Evolutionary conservation across 2,797 vertebrate species (phyloP).

Genomic region (Siniperca obscura): DNA sequence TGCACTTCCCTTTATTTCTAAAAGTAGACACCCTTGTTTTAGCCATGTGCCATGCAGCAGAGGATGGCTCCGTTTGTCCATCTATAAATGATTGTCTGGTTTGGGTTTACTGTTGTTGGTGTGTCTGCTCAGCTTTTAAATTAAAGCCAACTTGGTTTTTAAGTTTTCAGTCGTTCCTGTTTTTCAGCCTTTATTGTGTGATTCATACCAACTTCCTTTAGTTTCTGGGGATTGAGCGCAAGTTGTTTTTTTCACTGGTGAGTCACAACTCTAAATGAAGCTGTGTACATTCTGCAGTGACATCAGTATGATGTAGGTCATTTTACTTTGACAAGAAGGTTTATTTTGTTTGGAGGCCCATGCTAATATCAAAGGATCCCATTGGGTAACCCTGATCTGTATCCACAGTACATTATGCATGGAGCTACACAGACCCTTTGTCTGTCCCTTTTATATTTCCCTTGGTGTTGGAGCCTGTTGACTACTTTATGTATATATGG

Average conservation of each 20-base stretch:
- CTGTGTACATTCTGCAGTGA: slow-evolving; percentile 5
- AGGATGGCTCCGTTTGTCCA: neutral
- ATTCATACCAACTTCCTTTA: slow-evolving; percentile 29
- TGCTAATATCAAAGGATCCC: neutral
- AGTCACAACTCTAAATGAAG: slow-evolving; percentile 18
- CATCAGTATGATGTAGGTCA: neutral
- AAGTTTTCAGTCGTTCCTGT: slow-evolving; percentile 27
- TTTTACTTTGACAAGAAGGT: neutral
- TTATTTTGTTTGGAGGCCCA: neutral
- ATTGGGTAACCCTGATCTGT: slow-evolving; percentile 10
- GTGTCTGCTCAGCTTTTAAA: slow-evolving; percentile 1
- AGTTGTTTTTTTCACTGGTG: neutral
- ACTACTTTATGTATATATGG: slow-evolving; percentile 61
- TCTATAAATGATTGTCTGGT: slow-evolving; percentile 1
- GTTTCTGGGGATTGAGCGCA: no score
- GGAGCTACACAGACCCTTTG: slow-evolving; percentile 58
- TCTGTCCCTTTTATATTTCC: slow-evolving; percentile 42
- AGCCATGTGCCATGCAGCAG: neutral
- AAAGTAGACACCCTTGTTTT: slow-evolving; percentile 23
- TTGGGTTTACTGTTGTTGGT: neutral
- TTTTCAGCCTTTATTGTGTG: slow-evolving; percentile 32
- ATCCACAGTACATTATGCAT: slow-evolving; percentile 27
- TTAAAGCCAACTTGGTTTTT: slow-evolving; percentile 4
- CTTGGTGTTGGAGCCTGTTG: slow-evolving; percentile 40
- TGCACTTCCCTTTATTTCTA: slow-evolving; percentile 22